A percentile compares a stretch with the other conserved stretches of the same genome.
Evolutionary conservation across 1,140 invertebrate species (phyloP).

Genomic region (Colletes gigas): DNA sequence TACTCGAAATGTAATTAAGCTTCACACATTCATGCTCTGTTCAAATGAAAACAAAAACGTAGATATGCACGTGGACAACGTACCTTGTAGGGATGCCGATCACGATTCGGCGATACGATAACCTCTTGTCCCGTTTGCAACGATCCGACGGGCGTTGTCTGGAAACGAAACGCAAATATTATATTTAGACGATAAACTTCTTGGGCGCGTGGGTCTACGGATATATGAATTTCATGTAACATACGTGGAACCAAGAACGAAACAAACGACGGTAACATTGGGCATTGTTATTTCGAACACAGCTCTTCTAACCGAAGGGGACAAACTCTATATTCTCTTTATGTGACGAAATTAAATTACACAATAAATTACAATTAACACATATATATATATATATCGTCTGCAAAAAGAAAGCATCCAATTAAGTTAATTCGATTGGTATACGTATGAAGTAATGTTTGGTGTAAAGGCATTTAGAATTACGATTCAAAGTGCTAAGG

Average conservation of each 20-base stretch:
- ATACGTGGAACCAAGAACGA: slow-evolving; percentile 50
- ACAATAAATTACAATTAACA: slow-evolving; percentile 1
- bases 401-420: slow-evolving; percentile 35
- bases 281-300: background rate
- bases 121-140: slow-evolving; percentile 94
- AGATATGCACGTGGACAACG: slow-evolving; percentile 60
- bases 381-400: background rate
- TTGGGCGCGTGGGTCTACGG: slow-evolving; percentile 1
- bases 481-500: background rate
- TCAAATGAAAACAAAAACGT: slow-evolving; percentile 27
- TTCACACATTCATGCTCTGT: slow-evolving; percentile 71
- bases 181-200: background rate
- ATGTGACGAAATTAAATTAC: background rate
- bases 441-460: too few relatives aligned
- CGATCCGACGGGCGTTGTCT: slow-evolving; percentile 96
- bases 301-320: slow-evolving; percentile 15
- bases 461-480: too few relatives aligned
- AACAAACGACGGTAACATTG: background rate
- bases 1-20: slow-evolving; percentile 68
- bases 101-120: slow-evolving; percentile 93
- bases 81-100: slow-evolving; percentile 92
- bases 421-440: slow-evolving; percentile 11
- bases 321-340: background rate
- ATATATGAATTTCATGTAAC: slow-evolving; percentile 38
- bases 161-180: slow-evolving; percentile 76